Conservation (phyloP, 2,797 vertebrate species). For the Xenentodon cancila region DNA sequence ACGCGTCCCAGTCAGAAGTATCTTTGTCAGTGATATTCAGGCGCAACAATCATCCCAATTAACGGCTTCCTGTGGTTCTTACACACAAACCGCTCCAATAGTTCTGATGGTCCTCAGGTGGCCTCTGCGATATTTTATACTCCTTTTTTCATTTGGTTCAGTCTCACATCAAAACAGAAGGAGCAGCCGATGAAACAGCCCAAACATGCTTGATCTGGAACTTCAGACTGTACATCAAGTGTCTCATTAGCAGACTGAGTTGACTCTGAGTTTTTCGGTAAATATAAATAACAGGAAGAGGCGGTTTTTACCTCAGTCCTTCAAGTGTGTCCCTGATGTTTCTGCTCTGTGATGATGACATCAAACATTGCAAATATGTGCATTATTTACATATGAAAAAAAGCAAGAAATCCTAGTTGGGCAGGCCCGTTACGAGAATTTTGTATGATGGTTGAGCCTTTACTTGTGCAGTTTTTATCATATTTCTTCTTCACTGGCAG, state of each 20-base stretch:
- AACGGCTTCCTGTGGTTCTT: neutral
- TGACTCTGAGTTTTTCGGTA: neutral
- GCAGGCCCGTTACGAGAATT: too few species aligned
- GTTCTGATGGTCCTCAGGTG: slow-evolving; percentile 1
- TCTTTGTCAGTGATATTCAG: neutral
- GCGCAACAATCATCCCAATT: slow-evolving; percentile 10
- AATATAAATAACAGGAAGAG: slow-evolving; percentile 4
- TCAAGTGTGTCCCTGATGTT: neutral
- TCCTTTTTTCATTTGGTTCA: neutral
- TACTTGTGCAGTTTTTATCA: too few species aligned
- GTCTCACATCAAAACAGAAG: slow-evolving; percentile 1
- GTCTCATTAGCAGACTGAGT: slow-evolving; percentile 3
- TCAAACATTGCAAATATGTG: neutral
- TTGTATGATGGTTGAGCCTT: too few species aligned
- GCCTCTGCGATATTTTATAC: neutral
- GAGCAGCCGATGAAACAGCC: neutral
- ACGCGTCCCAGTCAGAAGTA: neutral
- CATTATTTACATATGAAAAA: neutral
- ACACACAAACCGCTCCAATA: neutral
- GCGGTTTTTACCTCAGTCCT: neutral
- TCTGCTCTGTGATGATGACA: neutral
- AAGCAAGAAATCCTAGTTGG: neutral
- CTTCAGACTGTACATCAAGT: neutral
- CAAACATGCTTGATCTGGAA: slow-evolving; percentile 1
- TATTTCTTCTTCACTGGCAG: too few species aligned